phyloP scores from a whole-genome alignment of 2,113 vertebrate genomes.

The Solea senegalensis region DNA sequence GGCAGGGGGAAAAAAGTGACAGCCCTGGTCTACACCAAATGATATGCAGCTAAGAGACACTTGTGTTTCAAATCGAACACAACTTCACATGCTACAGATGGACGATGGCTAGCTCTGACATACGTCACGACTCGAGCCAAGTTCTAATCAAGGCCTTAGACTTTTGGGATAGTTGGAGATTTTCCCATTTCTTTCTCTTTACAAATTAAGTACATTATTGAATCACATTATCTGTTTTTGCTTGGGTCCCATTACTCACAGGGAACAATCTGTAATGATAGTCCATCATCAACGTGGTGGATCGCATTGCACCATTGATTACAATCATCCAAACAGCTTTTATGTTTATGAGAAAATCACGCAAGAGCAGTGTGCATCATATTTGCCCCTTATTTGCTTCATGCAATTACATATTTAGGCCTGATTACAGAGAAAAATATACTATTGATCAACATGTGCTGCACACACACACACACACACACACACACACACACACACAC shows the following conservation, averaged over 20 bases:
- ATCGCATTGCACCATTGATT: slow-evolving; percentile 79
- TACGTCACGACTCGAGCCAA: slow-evolving; percentile 29
- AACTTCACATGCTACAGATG: slow-evolving; percentile 11
- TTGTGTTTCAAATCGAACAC: slow-evolving; percentile 30
- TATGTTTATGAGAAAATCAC: slow-evolving; percentile 81
- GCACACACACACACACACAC: slow-evolving; percentile 15
- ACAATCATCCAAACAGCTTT: slow-evolving; percentile 78
- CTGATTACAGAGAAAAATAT: slow-evolving; percentile 62
- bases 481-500: background rate
- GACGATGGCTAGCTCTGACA: slow-evolving; percentile 30
- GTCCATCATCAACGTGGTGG: slow-evolving; percentile 78
- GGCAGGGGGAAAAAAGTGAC: too few species aligned
- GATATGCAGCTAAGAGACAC: slow-evolving; percentile 25
- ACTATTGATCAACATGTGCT: slow-evolving; percentile 70
- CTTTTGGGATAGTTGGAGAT: slow-evolving; percentile 54
- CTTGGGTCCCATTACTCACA: slow-evolving; percentile 77
- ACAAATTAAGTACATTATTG: slow-evolving; percentile 76
- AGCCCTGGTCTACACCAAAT: slow-evolving; percentile 19
- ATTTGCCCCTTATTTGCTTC: slow-evolving; percentile 48
- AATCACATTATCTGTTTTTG: slow-evolving; percentile 80
- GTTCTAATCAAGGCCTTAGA: slow-evolving; percentile 66
- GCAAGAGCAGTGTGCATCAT: slow-evolving; percentile 68
- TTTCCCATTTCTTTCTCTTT: slow-evolving; percentile 53
- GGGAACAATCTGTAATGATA: slow-evolving; percentile 80
- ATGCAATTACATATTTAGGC: slow-evolving; percentile 71